These are phyloP conservation scores for Prolemur simus DNA, from an alignment of 2,113 vertebrate species.

Conservation along the genomic window DNA sequence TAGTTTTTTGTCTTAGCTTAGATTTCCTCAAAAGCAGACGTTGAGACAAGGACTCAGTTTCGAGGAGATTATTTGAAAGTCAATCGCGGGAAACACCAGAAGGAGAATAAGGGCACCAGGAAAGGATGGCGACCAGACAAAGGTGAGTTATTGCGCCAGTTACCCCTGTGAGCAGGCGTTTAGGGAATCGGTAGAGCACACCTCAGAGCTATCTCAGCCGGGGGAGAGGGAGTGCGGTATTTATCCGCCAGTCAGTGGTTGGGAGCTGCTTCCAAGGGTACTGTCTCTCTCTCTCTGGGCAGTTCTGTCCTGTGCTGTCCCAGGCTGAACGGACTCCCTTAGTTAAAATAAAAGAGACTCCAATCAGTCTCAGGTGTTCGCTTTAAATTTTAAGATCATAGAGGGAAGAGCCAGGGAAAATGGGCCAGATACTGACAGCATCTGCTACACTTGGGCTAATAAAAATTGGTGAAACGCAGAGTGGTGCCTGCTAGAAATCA, in stretches of 20 bases:
- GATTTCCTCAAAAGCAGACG: not conserved
- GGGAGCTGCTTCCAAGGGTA: not conserved
- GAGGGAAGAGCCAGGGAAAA: not conserved
- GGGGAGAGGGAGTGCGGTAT: fast-evolving
- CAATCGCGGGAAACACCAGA: not conserved
- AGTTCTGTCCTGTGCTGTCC: not conserved
- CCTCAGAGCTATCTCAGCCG: not conserved
- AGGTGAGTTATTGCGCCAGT: no score
- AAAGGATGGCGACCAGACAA: not conserved
- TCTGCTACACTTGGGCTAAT: not conserved
- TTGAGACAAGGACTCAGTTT: not conserved
- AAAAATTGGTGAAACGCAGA: not conserved
- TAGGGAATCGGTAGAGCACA: not conserved
- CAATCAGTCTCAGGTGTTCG: not conserved
- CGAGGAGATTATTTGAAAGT: not conserved
- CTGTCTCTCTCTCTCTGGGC: not conserved
- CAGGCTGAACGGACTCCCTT: not conserved
- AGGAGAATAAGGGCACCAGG: not conserved
- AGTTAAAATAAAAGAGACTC: not conserved
- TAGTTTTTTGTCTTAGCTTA: not conserved
- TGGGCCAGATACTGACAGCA: no score
- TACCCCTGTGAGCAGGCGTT: not conserved
- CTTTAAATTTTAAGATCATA: not conserved
- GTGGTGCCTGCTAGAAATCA: not conserved
- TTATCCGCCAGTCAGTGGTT: not conserved